phyloP scores from a whole-genome alignment of 2,888 invertebrate species.

The Rhorus exstirpatorius region DNA sequence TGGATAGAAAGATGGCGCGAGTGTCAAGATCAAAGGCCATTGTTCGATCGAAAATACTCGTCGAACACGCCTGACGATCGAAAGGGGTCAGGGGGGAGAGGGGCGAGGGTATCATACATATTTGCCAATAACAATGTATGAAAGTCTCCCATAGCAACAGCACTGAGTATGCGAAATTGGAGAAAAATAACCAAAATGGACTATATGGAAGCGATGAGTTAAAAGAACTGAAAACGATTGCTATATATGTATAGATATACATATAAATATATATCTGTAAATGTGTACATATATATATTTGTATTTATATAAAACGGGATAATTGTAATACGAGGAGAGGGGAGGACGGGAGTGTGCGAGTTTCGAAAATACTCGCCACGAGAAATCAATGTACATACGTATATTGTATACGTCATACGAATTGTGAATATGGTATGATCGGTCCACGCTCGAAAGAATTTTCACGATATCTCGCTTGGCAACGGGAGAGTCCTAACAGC shows the following conservation, averaged over 20 bases:
- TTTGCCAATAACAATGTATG: no score
- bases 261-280: slow-evolving; percentile 45
- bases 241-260: slow-evolving; percentile 36
- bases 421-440: slow-evolving; percentile 3
- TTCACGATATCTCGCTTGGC: slow-evolving; percentile 37
- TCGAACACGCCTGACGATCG: slow-evolving; percentile 69
- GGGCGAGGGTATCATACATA: no score
- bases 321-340: slow-evolving; percentile 30
- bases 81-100: slow-evolving; percentile 71
- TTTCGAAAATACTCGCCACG: no score
- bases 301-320: slow-evolving; percentile 43
- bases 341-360: no score
- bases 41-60: slow-evolving; percentile 41
- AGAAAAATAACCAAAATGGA: no score
- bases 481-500: slow-evolving; percentile 26
- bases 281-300: slow-evolving; percentile 30
- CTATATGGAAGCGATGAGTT: no score
- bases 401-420: slow-evolving; percentile 41
- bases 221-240: no score
- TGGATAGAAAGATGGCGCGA: slow-evolving; percentile 18
- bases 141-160: no score
- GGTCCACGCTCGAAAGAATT: slow-evolving; percentile 36
- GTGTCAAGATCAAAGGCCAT: slow-evolving; percentile 24
- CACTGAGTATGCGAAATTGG: no score
- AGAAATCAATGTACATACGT: slow-evolving; percentile 24